phyloP scores from a whole-genome alignment of 2,888 invertebrate genomes.

The Rotaria socialis region DNA sequence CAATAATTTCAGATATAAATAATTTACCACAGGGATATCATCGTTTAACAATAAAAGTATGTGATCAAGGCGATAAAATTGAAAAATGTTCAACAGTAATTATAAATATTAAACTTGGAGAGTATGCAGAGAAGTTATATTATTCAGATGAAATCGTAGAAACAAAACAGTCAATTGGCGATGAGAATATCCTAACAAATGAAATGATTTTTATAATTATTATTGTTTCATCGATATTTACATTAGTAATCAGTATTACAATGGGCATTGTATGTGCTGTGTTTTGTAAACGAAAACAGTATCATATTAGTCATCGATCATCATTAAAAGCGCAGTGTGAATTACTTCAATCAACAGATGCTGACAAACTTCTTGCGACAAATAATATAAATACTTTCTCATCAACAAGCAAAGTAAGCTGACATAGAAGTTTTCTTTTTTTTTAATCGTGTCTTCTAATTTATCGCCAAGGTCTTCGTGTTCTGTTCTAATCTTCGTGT shows the following conservation, averaged over 20 bases:
- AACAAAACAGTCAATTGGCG: neutral
- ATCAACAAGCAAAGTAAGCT: constrained; percentile 2
- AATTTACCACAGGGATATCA: constrained; percentile 14
- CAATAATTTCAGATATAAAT: neutral
- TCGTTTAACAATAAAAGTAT: neutral
- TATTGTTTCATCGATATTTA: constrained; percentile 30
- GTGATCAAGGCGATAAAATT: neutral
- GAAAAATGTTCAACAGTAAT: neutral
- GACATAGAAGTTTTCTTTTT: neutral
- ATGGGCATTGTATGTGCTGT: constrained; percentile 9
- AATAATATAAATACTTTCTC: neutral
- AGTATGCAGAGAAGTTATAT: neutral
- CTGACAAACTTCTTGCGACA: constrained; percentile 16
- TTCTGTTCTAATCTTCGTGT: neutral
- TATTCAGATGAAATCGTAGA: neutral
- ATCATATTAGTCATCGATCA: constrained; percentile 11
- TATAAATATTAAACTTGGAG: neutral
- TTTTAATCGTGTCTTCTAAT: neutral
- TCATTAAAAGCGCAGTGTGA: constrained; percentile 10
- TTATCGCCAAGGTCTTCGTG: neutral
- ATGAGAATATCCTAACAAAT: constrained; percentile 4
- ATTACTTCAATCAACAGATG: constrained; percentile 18
- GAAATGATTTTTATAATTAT: constrained; percentile 18
- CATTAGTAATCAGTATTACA: constrained; percentile 13
- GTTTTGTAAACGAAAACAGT: constrained; percentile 34